Evolutionary conservation across 2,797 vertebrate genomes (phyloP), one percentile per base, ranked within the genome.

Genomic region (Xiphophorus birchmanni): DNA sequence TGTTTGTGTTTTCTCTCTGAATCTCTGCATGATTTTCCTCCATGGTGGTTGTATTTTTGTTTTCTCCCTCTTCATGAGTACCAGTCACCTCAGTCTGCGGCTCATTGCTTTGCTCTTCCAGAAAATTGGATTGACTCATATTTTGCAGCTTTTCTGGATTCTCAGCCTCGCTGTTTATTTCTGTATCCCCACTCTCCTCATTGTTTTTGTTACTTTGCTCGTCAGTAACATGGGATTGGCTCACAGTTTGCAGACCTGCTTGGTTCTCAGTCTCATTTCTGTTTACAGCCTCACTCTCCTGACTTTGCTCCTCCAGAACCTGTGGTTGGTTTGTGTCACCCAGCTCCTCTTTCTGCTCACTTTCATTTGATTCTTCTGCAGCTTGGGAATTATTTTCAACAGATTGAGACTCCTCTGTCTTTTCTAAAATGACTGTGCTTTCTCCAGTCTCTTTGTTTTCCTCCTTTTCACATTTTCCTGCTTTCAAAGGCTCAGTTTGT

Each of bases 1-100:
- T 60, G 29, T 75, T 79, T 47, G 47, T 44, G 74, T 56, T 17
- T 75, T 86, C 80, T 86, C 21, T 79, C 45, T 40, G 56, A 45
- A 1, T 75, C 52, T 87, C 82, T 17, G 32, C 65, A 54, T 47
- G 67, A 29, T 80, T 79, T 78, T 76, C 84, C 58, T 80, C 83
- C 17, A 60, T 58, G n/a, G 65, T 71, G 18, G 48, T 45, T 45
- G 67, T 40, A 5, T 80, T 47, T 72, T 80, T 79, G 47, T 63
- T 67, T 2, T 81, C 85, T 73, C n/a, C 72, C 42, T 80, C 83
- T 65, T 87, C 71, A 26, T 73, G 71, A 82, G 4, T 79, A 4
- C 80, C 65, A 69, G 73, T 80, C 1, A 44, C 56, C 21, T 88
- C 83, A 15, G 0, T 85, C 74, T 92, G 85, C 45, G 83, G 73